Base-by-base conservation (phyloP, 2,113 vertebrate genomes). In the Platichthys flesus region DNA sequence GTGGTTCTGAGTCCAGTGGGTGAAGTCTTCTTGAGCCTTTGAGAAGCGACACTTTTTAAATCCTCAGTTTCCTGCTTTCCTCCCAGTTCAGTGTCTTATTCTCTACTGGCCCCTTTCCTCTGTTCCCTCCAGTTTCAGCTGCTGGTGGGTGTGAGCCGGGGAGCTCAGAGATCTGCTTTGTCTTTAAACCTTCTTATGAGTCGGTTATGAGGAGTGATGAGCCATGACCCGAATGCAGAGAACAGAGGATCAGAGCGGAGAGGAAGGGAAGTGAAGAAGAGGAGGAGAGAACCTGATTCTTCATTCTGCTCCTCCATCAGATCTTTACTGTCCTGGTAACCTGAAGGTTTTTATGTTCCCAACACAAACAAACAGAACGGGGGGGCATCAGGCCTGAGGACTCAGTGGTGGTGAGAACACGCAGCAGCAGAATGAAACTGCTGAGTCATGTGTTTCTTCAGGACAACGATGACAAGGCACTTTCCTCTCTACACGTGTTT, bases 181-280 rank as follows among this genome's bases (percentile, higher is more conserved):
- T 54, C 60, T 66, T 73, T 24, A 24, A 84, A 82, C 73, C 76
- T 56, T 47, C 73, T 78, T 63, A 74, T 57, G 75, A 65, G 69
- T 73, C 67, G 16, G 62, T 77, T 70, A 57, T 78, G 71, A 64
- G 61, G 67, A 68, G 81, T 49, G 83, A 55, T 74, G 79, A 78
- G 79, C 76, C 71, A 42, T 60, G 79, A 81, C 60, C 79, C 21
- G 81, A 66, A 83, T 65, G 74, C 60, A 54, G 24, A 69, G 73
- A 81, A 75, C 58, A 47, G 67, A 71, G 78, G 31, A 86, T 85
- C 78, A 84, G 1, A 62, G 78, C 37, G 21, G 45, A 55, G 66
- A 60, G 74, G 67, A 54, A 74, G 47, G 2, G 64, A 24, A 73
- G 40, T n/a, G 45, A 74, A 59, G 63, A 81, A 47, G 72, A 65